These are phyloP conservation scores for Sesia bembeciformis DNA, from an alignment of 2,888 invertebrate genomes.

Conservation along the genomic window DNA sequence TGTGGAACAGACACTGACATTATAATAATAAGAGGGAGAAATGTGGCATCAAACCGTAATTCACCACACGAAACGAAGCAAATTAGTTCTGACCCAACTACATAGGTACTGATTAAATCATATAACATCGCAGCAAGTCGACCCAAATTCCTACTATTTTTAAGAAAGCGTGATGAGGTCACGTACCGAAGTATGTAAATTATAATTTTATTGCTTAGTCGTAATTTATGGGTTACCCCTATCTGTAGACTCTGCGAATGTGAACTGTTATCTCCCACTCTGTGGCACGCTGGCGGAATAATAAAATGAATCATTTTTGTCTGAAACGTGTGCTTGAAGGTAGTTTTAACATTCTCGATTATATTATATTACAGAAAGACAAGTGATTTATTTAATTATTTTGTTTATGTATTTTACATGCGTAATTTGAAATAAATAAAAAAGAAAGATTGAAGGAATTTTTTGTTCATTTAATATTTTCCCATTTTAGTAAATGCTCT, in stretches of 20 bases:
- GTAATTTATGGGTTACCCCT: conserved; percentile 16
- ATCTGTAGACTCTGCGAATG: not conserved
- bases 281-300: not conserved
- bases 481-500: too few species aligned
- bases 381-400: too few species aligned
- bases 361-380: not conserved
- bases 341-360: not conserved
- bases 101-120: too few species aligned
- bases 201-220: conserved; percentile 40
- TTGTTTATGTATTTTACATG: too few species aligned
- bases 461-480: not conserved
- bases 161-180: conserved; percentile 19
- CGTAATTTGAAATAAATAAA: not conserved
- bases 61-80: too few species aligned
- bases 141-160: not conserved
- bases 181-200: conserved; percentile 30
- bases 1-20: too few species aligned
- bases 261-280: not conserved
- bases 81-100: too few species aligned
- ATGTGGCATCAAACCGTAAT: too few species aligned
- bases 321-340: not conserved
- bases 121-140: too few species aligned
- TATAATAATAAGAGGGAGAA: too few species aligned
- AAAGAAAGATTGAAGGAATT: not conserved
- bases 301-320: not conserved